Evolutionary conservation across 2,113 vertebrate genomes (phyloP).

Genomic region (Chascanopsetta lugubris): DNA sequence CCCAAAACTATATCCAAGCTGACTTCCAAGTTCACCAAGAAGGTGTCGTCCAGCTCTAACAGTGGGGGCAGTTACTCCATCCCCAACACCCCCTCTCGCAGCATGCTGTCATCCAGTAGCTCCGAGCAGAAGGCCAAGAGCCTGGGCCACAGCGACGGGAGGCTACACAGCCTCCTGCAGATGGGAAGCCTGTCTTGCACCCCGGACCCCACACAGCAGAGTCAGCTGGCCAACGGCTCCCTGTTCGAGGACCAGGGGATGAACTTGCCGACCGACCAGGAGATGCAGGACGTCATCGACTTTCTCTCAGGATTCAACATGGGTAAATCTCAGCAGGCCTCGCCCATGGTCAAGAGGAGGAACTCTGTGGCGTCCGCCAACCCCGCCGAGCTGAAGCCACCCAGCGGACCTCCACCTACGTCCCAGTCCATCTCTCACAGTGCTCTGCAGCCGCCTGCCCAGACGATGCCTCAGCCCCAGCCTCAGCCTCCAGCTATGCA

Average conservation of each 20-base stretch:
- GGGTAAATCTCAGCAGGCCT: slow-evolving; percentile 97
- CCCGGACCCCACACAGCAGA: slow-evolving; percentile 74
- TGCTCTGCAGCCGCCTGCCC: slow-evolving; percentile 82
- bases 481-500: slow-evolving; percentile 60
- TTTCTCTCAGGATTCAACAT: slow-evolving; percentile 99
- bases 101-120: slow-evolving; percentile 80
- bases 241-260: slow-evolving; percentile 92
- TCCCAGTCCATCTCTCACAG: slow-evolving; percentile 83
- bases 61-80: slow-evolving; percentile 90
- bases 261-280: slow-evolving; percentile 97
- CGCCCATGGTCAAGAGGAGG: slow-evolving; percentile 91
- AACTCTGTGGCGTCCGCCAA: slow-evolving; percentile 90
- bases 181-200: slow-evolving; percentile 84
- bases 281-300: slow-evolving; percentile 99
- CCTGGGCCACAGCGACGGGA: slow-evolving; percentile 76
- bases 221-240: slow-evolving; percentile 86
- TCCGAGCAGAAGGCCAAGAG: slow-evolving; percentile 90
- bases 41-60: slow-evolving; percentile 86
- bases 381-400: slow-evolving; percentile 88
- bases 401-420: slow-evolving; percentile 80
- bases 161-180: slow-evolving; percentile 89
- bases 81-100: slow-evolving; percentile 91
- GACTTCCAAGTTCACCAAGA: slow-evolving; percentile 97
- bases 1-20: slow-evolving; percentile 98
- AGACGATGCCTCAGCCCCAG: slow-evolving; percentile 71